These are phyloP conservation scores for Caranx melampygus DNA, from an alignment of 2,113 vertebrate species.

Conservation along the genomic window DNA sequence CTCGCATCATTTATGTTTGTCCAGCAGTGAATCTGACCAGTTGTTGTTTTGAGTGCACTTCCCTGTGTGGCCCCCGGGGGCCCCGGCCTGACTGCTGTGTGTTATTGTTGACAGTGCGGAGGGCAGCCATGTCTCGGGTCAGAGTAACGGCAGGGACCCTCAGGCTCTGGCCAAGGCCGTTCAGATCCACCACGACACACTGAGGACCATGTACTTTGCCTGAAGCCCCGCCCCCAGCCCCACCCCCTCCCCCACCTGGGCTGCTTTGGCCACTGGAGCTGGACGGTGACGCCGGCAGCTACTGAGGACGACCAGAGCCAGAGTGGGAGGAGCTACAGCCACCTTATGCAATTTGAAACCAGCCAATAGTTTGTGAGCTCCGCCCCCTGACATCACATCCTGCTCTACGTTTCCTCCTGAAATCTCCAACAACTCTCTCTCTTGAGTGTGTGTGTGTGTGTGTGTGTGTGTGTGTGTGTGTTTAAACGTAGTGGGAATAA, in stretches of 20 bases:
- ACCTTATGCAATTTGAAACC: constrained; percentile 94
- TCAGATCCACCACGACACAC: constrained; percentile 84
- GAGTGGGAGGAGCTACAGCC: constrained; percentile 86
- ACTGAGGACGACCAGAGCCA: constrained; percentile 37
- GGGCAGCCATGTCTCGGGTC: constrained; percentile 85
- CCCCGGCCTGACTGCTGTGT: too few species aligned
- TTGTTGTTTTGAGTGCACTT: too few species aligned
- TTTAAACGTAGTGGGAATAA: constrained; percentile 15
- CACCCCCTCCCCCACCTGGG: constrained; percentile 57
- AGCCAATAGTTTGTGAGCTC: constrained; percentile 87
- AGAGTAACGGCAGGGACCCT: constrained; percentile 85
- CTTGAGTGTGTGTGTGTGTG: neutral
- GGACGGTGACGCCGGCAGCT: neutral
- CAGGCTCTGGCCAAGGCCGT: constrained; percentile 83
- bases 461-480: neutral
- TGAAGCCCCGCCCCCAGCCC: constrained; percentile 46
- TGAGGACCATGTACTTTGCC: constrained; percentile 87
- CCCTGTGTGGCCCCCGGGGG: too few species aligned
- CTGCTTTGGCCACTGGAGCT: constrained; percentile 9
- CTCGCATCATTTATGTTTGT: too few species aligned
- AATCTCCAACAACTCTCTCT: constrained; percentile 13
- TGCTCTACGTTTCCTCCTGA: constrained; percentile 27
- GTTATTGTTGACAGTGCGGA: constrained; percentile 73
- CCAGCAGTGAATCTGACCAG: too few species aligned
- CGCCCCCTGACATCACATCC: constrained; percentile 39